Conservation (phyloP, 2,888 invertebrate genomes). For the Platerodrilus igneus region DNA sequence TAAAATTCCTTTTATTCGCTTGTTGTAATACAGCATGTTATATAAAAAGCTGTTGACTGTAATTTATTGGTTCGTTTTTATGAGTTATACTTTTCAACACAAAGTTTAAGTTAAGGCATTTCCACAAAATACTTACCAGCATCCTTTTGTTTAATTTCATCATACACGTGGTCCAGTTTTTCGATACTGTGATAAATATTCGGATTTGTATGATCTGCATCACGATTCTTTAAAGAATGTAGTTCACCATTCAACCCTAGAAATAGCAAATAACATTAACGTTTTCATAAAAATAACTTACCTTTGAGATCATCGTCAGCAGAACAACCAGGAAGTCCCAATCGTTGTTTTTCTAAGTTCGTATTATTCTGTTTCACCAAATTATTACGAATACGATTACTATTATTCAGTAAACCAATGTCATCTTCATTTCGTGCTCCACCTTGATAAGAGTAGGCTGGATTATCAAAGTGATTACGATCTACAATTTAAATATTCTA, state of each 20-base stretch:
- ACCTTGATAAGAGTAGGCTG: constrained; percentile 74
- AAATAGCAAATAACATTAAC: too few species aligned
- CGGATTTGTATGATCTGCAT: constrained; percentile 82
- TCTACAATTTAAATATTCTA: constrained; percentile 54
- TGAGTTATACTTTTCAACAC: too few species aligned
- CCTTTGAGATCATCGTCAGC: constrained; percentile 44
- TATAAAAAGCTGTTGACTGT: too few species aligned
- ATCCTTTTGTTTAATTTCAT: constrained; percentile 82
- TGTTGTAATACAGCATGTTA: too few species aligned
- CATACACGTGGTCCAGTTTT: constrained; percentile 79
- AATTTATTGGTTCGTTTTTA: too few species aligned
- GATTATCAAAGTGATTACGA: constrained; percentile 88
- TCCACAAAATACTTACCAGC: constrained; percentile 54
- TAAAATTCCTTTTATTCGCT: too few species aligned
- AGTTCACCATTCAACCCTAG: constrained; percentile 57
- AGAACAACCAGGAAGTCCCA: constrained; percentile 51
- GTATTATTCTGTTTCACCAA: constrained; percentile 57
- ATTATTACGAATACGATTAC: constrained; percentile 57
- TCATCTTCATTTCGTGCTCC: constrained; percentile 52
- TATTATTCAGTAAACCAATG: constrained; percentile 56
- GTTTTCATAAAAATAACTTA: constrained; percentile 2
- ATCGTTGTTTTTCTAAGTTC: constrained; percentile 56
- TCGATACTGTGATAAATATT: constrained; percentile 80
- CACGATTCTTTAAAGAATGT: constrained; percentile 70
- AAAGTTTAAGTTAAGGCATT: too few species aligned